These are phyloP conservation scores for Trichogramma evanescens DNA, from an alignment of 2,888 invertebrate species.

Conservation along the genomic window DNA sequence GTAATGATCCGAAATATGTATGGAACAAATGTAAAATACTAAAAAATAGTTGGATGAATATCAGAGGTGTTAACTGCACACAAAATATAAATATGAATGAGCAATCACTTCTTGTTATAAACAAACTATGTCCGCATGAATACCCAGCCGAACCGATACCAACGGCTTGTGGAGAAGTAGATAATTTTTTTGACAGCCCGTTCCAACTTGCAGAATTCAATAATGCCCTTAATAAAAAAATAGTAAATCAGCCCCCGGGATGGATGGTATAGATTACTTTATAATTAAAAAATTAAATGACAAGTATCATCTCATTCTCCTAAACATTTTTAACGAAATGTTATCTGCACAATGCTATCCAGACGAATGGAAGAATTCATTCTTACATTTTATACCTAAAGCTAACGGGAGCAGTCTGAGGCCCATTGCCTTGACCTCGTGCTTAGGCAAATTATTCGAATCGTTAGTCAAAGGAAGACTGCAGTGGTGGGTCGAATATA, in stretches of 20 bases:
- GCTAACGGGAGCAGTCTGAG: constrained; percentile 11
- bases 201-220: constrained; percentile 9
- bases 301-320: constrained; percentile 11
- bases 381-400: constrained; percentile 22
- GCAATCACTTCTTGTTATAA: background rate
- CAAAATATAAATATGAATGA: background rate
- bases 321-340: constrained; percentile 22
- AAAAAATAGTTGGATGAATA: constrained; percentile 7
- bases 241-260: constrained; percentile 1
- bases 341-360: constrained; percentile 9
- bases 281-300: constrained; percentile 11
- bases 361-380: constrained; percentile 8
- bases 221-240: background rate
- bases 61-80: background rate
- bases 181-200: background rate
- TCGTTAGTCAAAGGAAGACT: constrained; percentile 21
- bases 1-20: background rate
- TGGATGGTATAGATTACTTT: constrained; percentile 20
- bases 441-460: constrained; percentile 24
- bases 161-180: background rate
- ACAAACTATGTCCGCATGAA: constrained; percentile 3
- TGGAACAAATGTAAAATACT: constrained; percentile 10
- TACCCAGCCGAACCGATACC: background rate
- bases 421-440: constrained; percentile 22
- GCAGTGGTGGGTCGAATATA: constrained; percentile 19